Evolutionary conservation across 2,113 vertebrate genomes (phyloP).

Genomic region (Lepisosteus osseus): DNA sequence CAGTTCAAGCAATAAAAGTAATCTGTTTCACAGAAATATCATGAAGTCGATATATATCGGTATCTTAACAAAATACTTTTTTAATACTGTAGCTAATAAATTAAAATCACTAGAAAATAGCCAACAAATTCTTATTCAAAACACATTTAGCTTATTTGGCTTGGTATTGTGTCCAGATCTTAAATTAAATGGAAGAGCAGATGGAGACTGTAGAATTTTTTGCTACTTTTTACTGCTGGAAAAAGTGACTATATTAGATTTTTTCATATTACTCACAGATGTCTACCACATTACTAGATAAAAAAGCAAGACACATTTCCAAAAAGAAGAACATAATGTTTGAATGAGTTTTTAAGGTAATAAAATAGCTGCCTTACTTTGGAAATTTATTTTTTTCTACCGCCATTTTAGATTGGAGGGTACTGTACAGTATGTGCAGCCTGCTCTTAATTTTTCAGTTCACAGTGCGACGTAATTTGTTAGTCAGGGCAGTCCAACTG

Average conservation of each 20-base stretch:
- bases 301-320: no score
- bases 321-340: no score
- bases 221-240: conserved; percentile 28
- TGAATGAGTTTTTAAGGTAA: no score
- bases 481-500: no score
- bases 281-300: not conserved
- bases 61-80: conserved; percentile 7
- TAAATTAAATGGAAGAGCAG: conserved; percentile 51
- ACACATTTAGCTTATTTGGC: conserved; percentile 37
- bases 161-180: conserved; percentile 42
- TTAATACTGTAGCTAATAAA: conserved; percentile 15
- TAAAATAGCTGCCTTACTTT: no score
- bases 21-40: no score
- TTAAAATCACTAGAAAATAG: conserved; percentile 15
- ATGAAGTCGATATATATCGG: not conserved
- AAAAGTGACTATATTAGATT: conserved; percentile 40
- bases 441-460: no score
- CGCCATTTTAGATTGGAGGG: no score
- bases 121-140: conserved; percentile 16
- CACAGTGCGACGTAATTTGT: no score
- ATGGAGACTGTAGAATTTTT: conserved; percentile 27
- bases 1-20: no score
- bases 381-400: no score
- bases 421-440: no score
- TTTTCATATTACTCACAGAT: conserved; percentile 34